Evolutionary conservation across 1,140 invertebrate genomes (phyloP).

Genomic region (Sesamia nonagrioides): DNA sequence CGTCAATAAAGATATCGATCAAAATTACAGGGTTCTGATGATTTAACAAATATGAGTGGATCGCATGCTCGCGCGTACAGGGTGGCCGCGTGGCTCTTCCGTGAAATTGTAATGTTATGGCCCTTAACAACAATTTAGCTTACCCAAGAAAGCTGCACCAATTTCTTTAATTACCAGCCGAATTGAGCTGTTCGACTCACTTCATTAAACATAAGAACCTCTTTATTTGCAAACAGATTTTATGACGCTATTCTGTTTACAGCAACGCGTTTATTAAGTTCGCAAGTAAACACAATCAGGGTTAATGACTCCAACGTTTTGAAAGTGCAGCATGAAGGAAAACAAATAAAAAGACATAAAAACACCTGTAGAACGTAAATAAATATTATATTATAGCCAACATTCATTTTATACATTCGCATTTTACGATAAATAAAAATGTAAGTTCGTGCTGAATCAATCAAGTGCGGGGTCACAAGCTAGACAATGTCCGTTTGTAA

Average conservation of each 20-base stretch:
- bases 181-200: slow-evolving; percentile 72
- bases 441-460: background rate
- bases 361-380: background rate
- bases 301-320: slow-evolving; percentile 66
- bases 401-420: slow-evolving; percentile 16
- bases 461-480: background rate
- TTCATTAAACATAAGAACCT: slow-evolving; percentile 70
- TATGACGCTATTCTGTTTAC: slow-evolving; percentile 63
- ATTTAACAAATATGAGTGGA: slow-evolving; percentile 84
- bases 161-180: slow-evolving; percentile 75
- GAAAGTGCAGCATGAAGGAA: slow-evolving; percentile 48
- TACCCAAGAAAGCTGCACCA: slow-evolving; percentile 70
- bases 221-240: slow-evolving; percentile 70
- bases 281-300: slow-evolving; percentile 63
- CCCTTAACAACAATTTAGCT: slow-evolving; percentile 77
- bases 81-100: slow-evolving; percentile 81
- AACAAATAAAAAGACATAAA: slow-evolving; percentile 34
- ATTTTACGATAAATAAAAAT: slow-evolving; percentile 28
- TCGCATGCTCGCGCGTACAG: slow-evolving; percentile 70
- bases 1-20: slow-evolving; percentile 87
- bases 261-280: slow-evolving; percentile 54
- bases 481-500: background rate
- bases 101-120: slow-evolving; percentile 80
- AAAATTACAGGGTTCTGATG: slow-evolving; percentile 86
- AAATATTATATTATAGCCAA: slow-evolving; percentile 58